Evolutionary conservation across 1,140 invertebrate species (phyloP), one percentile per base, ranked within the genome.

Genomic region (Scaptodrosophila lebanonensis): DNA sequence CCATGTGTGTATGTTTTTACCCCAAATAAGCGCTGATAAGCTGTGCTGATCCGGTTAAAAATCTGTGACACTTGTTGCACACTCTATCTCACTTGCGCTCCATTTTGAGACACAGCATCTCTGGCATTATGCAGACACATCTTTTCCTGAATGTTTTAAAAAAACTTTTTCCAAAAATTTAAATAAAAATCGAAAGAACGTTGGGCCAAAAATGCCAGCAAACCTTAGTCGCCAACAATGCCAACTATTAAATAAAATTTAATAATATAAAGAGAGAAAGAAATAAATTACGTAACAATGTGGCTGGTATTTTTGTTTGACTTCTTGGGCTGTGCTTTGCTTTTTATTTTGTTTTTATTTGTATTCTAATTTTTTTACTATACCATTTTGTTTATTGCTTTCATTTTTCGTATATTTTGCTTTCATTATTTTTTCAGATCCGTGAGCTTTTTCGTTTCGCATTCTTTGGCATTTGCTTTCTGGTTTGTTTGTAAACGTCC

Each of bases 301-400:
- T 56, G 57, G 82, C 48, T 18, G 44, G 67, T 68, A 59, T 66
- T 68, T 62, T 70, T 70, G 45, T 70, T 75, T 70, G 42, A 48
- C 43, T 56, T 36, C 40, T 53, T 54, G 50, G 47, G 43, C 58
- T 54, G 40, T 53, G 43, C 61, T 60, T 52, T 49, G 44, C 54
- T 18, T 60, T 66, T 66, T 45, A 17, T 52, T 56, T 44, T 60
- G 44, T 43, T 61, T 48, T 33, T 47, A 16, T 62, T 42, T 50
- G 22, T 47, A 65, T 67, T 53, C 36, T 39, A 12, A 42, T 20
- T 45, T 33, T 27, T 56, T 29, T 54, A n/a, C n/a, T n/a, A n/a
- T n/a, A n/a, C n/a, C n/a, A 33, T 22, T 64, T 59, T 67, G 16
- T 60, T 45, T 51, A 30, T 52, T 52, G 27, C 40, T 67, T 61